Conservation (phyloP, 2,888 invertebrate species). For the Hyposoter dolosus region DNA sequence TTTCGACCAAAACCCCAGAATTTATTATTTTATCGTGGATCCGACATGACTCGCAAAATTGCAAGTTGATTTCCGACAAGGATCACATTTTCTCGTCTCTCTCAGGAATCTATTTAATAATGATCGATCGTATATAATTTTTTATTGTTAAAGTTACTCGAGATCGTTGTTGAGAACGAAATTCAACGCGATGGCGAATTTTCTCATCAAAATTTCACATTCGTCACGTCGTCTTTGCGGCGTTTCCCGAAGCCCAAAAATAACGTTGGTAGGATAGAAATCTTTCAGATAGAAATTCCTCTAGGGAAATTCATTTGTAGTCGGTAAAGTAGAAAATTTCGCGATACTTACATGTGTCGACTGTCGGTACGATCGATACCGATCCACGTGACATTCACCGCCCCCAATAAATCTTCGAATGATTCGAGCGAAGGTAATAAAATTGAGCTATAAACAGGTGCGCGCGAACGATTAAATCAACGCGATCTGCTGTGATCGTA, state of each 20-base stretch:
- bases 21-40: background rate
- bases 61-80: too few species aligned
- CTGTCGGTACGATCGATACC: background rate
- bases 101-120: background rate
- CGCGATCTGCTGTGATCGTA: slow-evolving; percentile 3
- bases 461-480: background rate
- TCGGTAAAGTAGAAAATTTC: background rate
- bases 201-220: background rate
- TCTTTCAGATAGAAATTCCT: background rate
- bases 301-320: background rate
- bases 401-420: background rate
- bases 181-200: background rate
- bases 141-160: background rate
- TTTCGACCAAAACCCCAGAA: background rate
- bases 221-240: background rate
- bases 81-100: background rate
- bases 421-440: background rate
- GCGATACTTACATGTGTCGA: background rate
- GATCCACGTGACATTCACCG: too few species aligned
- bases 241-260: background rate
- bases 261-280: background rate
- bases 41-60: background rate
- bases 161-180: background rate
- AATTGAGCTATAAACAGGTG: background rate
- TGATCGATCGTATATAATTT: background rate